Conservation (phyloP, 2,888 invertebrate genomes). For the Cylloceria caligata region DNA sequence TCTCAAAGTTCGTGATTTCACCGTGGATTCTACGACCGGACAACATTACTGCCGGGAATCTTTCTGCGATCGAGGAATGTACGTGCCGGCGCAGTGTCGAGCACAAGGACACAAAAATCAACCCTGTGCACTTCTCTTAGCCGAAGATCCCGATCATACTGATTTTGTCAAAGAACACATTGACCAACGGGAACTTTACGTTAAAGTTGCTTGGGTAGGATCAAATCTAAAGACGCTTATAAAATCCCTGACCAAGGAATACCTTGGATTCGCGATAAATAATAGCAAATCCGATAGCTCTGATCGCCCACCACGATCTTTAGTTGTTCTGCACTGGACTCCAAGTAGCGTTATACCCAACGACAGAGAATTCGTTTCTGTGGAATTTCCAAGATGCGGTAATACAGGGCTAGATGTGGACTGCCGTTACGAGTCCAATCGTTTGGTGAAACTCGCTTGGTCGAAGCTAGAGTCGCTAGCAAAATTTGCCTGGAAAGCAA, state of each 20-base stretch:
- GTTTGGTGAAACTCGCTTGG: conserved; percentile 89
- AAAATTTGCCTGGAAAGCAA: conserved; percentile 85
- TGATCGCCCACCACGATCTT: conserved; percentile 80
- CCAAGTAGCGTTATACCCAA: conserved; percentile 88
- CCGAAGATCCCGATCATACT: conserved; percentile 85
- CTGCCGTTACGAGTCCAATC: conserved; percentile 90
- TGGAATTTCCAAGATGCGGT: conserved; percentile 88
- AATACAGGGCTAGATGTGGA: conserved; percentile 81
- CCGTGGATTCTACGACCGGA: conserved; percentile 75
- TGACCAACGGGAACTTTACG: conserved; percentile 86
- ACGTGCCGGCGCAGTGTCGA: conserved; percentile 87
- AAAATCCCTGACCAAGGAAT: conserved; percentile 81
- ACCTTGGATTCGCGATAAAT: conserved; percentile 67
- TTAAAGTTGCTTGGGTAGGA: conserved; percentile 90
- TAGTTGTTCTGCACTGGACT: conserved; percentile 89
- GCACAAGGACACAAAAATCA: conserved; percentile 63
- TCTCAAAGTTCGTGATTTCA: conserved; percentile 77
- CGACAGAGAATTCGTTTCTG: conserved; percentile 85
- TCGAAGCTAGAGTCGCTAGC: conserved; percentile 86
- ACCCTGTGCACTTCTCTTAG: conserved; percentile 84
- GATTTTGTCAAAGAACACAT: conserved; percentile 88
- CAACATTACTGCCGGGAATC: conserved; percentile 85
- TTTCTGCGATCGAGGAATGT: conserved; percentile 86
- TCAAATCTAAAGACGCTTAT: conserved; percentile 85
- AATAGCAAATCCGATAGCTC: not conserved